Percentiles rank a stretch among this genome's conserved stretches.
Evolutionary conservation across 2,888 invertebrate genomes (phyloP).

Genomic region (Salticus scenicus): DNA sequence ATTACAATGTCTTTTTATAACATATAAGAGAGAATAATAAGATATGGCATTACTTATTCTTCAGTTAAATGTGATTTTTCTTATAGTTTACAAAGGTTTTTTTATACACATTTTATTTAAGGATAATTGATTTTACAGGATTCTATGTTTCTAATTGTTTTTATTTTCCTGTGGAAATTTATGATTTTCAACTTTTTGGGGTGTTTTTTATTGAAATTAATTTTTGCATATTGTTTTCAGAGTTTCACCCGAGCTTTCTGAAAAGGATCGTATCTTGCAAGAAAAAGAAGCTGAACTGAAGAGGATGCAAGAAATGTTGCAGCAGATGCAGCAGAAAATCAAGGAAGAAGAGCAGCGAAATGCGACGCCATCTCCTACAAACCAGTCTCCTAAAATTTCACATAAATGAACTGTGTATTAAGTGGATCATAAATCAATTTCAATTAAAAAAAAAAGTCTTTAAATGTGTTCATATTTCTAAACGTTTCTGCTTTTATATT

Average conservation of each 20-base stretch:
- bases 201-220: too few relatives aligned
- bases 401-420: constrained; percentile 19
- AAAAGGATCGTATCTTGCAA: constrained; percentile 88
- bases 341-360: constrained; percentile 64
- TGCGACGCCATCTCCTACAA: constrained; percentile 67
- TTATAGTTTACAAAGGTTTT: too few relatives aligned
- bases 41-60: too few relatives aligned
- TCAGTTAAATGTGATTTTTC: too few relatives aligned
- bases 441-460: not conserved
- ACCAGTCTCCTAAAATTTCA: constrained; percentile 58
- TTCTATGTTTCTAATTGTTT: too few relatives aligned
- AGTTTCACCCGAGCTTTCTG: constrained; percentile 74
- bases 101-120: too few relatives aligned
- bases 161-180: too few relatives aligned
- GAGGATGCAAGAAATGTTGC: constrained; percentile 96
- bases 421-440: not conserved
- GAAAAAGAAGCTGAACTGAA: constrained; percentile 94
- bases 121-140: too few relatives aligned
- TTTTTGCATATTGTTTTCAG: constrained; percentile 33
- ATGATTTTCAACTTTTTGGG: too few relatives aligned
- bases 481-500: not conserved
- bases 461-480: not conserved
- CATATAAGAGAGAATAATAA: too few relatives aligned
- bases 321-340: constrained; percentile 97
- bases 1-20: too few relatives aligned